Evolutionary conservation across 1,140 invertebrate species (phyloP), one percentile per base, ranked within the genome.

Genomic region (Musca vetustissima): DNA sequence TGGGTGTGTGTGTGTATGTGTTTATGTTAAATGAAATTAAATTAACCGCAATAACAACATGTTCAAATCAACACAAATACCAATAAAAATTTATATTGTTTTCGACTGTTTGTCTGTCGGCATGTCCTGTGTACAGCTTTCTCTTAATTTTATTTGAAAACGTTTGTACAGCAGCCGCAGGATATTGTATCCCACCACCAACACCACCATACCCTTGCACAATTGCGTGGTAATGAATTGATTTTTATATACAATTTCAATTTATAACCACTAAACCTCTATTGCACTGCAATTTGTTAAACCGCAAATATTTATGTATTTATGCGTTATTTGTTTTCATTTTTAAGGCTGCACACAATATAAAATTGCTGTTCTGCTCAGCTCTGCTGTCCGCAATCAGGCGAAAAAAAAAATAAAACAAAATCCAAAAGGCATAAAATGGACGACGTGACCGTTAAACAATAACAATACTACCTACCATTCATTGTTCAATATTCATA

Each of bases 231-330:
- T 13, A 43, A 13, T 13, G 36, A 43, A 43, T 43, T 19, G 17
- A 52, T 19, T 52, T 52, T 43, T 43, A 43, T 43, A 43, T 43
- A 43, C 36, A 43, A 43, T 43, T 52, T 52, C 49, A 52, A 52
- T 52, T 52, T 52, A 52, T 22, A 52, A 52, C 49, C 49, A 52
- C 49, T 52, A 52, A 52, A 52, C 49, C 49, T 52, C 21, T 22
- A 52, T 52, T 52, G 17, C 21, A 52, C 13, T 52, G 21, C 17
- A 21, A 22, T 52, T 52, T 52, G 49, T 52, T 52, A 52, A 52
- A 52, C 49, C 49, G 49, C 49, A 52, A 52, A 52, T 52, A 52
- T 52, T 52, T 21, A 52, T 19, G 17, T 52, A 19, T 52, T 52
- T 52, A 52, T 52, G 17, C 21, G 49, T 22, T 19, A 52, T 52